phyloP scores from a whole-genome alignment of 2,888 invertebrate species.

The Tetranychus truncatus region DNA sequence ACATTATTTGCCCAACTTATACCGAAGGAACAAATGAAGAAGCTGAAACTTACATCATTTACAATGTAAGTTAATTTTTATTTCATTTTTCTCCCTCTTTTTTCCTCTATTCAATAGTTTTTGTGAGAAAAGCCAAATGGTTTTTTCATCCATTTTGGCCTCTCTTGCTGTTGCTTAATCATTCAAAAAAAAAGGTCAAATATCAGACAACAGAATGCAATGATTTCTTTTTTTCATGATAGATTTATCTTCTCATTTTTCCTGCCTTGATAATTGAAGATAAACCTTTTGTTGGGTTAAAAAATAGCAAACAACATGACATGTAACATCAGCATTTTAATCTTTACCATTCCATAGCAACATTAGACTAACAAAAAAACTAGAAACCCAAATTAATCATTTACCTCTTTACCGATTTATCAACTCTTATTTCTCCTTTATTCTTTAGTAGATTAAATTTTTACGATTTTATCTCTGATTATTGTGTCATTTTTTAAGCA shows the following conservation, averaged over 20 bases:
- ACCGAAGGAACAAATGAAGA: conserved; percentile 60
- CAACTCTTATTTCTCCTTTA: too few species aligned
- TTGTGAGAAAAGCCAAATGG: too few species aligned
- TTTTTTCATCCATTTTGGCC: too few species aligned
- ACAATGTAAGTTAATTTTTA: conserved; percentile 46
- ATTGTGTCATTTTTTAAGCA: too few species aligned
- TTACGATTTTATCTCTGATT: too few species aligned
- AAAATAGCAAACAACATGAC: not conserved
- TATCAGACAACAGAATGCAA: not conserved
- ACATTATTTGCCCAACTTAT: conserved; percentile 82
- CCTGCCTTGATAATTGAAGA: not conserved
- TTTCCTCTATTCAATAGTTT: not conserved
- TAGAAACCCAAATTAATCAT: too few species aligned
- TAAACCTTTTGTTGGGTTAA: not conserved
- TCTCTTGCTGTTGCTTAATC: too few species aligned
- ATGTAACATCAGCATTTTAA: too few species aligned
- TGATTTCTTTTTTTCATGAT: not conserved
- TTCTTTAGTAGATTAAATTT: too few species aligned
- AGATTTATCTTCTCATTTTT: not conserved
- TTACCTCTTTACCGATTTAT: too few species aligned
- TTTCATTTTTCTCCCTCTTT: not conserved
- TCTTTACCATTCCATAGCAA: too few species aligned
- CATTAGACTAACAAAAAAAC: too few species aligned
- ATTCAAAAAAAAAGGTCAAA: not conserved
- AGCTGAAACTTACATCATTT: conserved; percentile 84